Evolutionary conservation across 2,888 invertebrate genomes (phyloP), one percentile per base, ranked within the genome.

Genomic region (Cantharis rustica): DNA sequence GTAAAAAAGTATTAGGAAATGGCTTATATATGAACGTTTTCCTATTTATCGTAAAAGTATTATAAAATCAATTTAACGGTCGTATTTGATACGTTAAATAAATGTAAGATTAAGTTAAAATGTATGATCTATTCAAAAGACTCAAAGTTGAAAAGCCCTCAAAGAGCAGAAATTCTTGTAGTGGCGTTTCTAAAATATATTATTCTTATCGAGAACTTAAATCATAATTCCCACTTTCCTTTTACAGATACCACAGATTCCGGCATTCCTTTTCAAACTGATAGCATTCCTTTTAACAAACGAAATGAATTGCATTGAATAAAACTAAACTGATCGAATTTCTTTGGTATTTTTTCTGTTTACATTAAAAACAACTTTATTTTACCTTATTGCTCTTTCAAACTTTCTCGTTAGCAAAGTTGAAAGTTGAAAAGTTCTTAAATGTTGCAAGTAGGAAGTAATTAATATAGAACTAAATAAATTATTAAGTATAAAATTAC

Each of bases 181-280:
- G 71, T 68, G 70, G 75, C 69, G 61, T 66, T 73, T 70, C 27
- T 27, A 62, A 78, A 47, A 75, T 72, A 72, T 72, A 75, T 76
- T 72, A 71, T 74, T 75, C 69, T 78, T 75, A 71, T 74, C 72
- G 71, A 63, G 26, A 63, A 66, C 73, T 75, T 75, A 78, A 75
- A 75, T 78, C 75, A 76, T 76, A 76, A 78, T 78, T 78, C 73
- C 68, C 68, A 71, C 69, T 68, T 77, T 69, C 75, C 71, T 68
- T 73, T 47, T 70, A 68, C 68, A 70, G 62, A 68, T 71, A 71
- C 75, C 72, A 64, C 69, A 77, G 69, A 77, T 72, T 72, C 77
- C 75, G 61, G 68, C 77, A 69, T 73, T 77, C 75, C 72, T 69
- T 31, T 31, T 26, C 61, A 69, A 74, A 75, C 71, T 72, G 64